Evolutionary conservation across 2,113 vertebrate genomes (phyloP).

Genomic region (Ursus arctos): DNA sequence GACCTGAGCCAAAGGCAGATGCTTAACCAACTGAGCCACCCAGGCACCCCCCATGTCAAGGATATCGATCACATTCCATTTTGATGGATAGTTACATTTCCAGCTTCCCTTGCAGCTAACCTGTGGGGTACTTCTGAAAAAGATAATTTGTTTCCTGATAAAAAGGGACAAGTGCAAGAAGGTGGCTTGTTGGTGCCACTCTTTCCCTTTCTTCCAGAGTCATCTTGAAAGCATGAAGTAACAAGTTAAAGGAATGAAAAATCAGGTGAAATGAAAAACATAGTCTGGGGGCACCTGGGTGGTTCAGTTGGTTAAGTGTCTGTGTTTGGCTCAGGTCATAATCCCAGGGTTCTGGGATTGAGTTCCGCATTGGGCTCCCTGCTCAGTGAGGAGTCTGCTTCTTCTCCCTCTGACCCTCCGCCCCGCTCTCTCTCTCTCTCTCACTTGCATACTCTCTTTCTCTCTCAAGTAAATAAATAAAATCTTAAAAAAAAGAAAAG

Average conservation of each 20-base stretch:
- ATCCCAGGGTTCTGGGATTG: not conserved
- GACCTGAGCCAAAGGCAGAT: too few species aligned
- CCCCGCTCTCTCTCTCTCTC: not conserved
- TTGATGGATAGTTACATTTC: not conserved
- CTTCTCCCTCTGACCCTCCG: not conserved
- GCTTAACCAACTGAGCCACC: too few species aligned
- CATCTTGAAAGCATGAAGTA: not conserved
- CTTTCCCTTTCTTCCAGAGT: not conserved
- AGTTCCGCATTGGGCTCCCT: not conserved
- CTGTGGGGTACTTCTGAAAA: not conserved
- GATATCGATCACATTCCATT: not conserved
- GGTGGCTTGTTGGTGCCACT: not conserved
- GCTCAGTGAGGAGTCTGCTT: not conserved
- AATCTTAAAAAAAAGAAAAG: not conserved
- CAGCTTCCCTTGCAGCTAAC: not conserved
- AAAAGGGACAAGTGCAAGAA: not conserved
- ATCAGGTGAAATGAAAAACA: not conserved
- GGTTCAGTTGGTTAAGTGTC: too few species aligned
- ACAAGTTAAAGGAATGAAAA: not conserved
- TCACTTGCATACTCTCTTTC: too few species aligned
- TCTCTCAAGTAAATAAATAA: not conserved
- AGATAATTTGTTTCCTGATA: not conserved
- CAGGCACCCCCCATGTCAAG: too few species aligned
- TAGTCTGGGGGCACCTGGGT: not conserved
- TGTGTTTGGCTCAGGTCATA: not conserved